A percentile compares a stretch with the other conserved stretches of the same genome.
phyloP scores from a whole-genome alignment of 2,888 invertebrate species.

The Netelia inedita region DNA sequence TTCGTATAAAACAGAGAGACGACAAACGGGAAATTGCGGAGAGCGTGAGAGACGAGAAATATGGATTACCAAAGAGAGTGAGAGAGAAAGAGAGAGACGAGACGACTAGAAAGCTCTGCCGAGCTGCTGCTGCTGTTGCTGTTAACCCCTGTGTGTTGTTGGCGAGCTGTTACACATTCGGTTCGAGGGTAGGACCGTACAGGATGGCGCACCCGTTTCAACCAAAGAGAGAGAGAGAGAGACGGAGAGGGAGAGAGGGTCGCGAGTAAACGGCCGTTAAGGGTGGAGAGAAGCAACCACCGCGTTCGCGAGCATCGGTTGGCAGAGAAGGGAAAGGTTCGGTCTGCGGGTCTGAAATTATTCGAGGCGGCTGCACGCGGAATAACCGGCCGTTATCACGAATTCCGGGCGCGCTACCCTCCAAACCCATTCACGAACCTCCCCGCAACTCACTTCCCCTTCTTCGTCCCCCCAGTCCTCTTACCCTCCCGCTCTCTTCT shows the following conservation, averaged over 20 bases:
- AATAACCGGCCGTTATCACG: constrained; percentile 68
- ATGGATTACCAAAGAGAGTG: constrained; percentile 31
- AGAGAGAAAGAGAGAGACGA: constrained; percentile 10
- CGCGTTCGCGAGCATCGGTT: constrained; percentile 6
- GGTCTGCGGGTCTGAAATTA: constrained; percentile 67
- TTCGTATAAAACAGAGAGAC: constrained; percentile 49
- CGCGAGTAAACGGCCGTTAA: constrained; percentile 42
- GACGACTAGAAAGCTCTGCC: constrained; percentile 4
- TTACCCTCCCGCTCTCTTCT: constrained; percentile 14
- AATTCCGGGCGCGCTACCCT: constrained; percentile 64
- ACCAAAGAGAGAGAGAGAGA: constrained; percentile 14
- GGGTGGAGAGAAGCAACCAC: constrained; percentile 29
- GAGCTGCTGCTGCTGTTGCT: constrained; percentile 59
- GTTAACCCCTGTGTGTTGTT: constrained; percentile 7
- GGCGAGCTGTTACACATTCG: constrained; percentile 60
- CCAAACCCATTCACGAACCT: constrained; percentile 53
- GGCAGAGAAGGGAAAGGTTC: constrained; percentile 41
- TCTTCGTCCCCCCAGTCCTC: constrained; percentile 6
- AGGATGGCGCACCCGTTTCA: constrained; percentile 28
- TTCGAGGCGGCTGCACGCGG: constrained; percentile 67
- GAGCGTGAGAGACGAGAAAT: constrained; percentile 38
- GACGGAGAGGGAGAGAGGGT: constrained; percentile 7
- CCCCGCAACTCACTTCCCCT: constrained; percentile 45
- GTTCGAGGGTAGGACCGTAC: constrained; percentile 43
- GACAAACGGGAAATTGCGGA: constrained; percentile 66